Conservation (phyloP, 2,888 invertebrate genomes). For the Cenopis cana region DNA sequence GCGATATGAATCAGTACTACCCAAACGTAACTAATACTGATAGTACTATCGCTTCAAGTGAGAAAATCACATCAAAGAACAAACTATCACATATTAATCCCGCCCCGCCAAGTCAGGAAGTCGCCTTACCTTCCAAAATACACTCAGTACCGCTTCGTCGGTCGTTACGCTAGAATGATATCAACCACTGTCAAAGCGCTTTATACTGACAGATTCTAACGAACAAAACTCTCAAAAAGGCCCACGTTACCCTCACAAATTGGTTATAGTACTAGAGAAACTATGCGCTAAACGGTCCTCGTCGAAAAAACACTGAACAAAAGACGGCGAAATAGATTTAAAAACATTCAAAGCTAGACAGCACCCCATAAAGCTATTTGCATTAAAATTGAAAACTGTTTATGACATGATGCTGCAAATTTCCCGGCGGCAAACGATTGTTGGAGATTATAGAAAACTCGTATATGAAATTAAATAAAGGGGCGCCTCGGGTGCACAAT, state of each 20-base stretch:
- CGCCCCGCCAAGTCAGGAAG: no score
- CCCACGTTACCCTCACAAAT: background rate
- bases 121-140: no score
- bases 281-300: background rate
- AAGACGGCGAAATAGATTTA: conserved; percentile 46
- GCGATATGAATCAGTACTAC: no score
- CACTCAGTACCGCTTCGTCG: no score
- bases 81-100: no score
- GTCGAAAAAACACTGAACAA: conserved; percentile 30
- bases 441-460: conserved; percentile 32
- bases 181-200: no score
- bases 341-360: conserved; percentile 29
- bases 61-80: no score
- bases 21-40: no score
- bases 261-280: background rate
- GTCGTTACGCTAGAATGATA: no score
- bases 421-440: conserved; percentile 40
- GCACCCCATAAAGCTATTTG: conserved; percentile 38
- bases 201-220: background rate
- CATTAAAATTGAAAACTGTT: conserved; percentile 44
- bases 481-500: background rate
- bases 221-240: no score
- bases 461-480: conserved; percentile 32
- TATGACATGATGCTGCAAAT: conserved; percentile 41
- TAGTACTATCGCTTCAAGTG: no score